phyloP scores from a whole-genome alignment of 1,140 invertebrate genomes.

The Macrobrachium rosenbergii region DNA sequence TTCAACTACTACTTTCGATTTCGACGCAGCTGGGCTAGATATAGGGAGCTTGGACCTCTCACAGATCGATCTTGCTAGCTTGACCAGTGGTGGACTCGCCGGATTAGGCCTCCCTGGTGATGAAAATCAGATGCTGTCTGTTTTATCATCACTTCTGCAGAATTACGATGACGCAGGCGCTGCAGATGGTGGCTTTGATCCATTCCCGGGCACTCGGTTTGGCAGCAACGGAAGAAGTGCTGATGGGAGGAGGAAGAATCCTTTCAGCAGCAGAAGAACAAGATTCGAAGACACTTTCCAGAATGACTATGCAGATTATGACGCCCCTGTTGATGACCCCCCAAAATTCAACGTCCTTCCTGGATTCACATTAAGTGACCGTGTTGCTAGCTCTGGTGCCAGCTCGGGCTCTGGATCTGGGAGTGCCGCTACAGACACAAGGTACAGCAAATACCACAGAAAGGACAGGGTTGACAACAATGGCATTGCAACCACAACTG shows the following conservation, averaged over 20 bases:
- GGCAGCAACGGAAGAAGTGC: slow-evolving; percentile 6
- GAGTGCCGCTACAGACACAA: slow-evolving; percentile 57
- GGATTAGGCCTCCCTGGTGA: slow-evolving; percentile 23
- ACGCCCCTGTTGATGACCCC: slow-evolving; percentile 54
- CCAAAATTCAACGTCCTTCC: slow-evolving; percentile 64
- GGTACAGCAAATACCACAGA: slow-evolving; percentile 63
- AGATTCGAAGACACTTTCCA: slow-evolving; percentile 31
- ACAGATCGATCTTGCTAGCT: slow-evolving; percentile 55
- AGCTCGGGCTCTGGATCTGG: slow-evolving; percentile 34
- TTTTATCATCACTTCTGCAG: slow-evolving; percentile 52
- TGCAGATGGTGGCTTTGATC: neutral
- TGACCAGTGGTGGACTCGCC: slow-evolving; percentile 2
- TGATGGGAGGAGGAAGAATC: slow-evolving; percentile 24
- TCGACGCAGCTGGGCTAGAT: slow-evolving; percentile 55
- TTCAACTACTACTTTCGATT: slow-evolving; percentile 50
- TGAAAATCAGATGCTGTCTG: slow-evolving; percentile 48
- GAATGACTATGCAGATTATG: slow-evolving; percentile 54
- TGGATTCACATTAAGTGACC: slow-evolving; percentile 63
- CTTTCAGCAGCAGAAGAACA: slow-evolving; percentile 11
- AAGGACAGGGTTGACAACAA: slow-evolving; percentile 60
- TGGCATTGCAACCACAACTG: slow-evolving; percentile 50
- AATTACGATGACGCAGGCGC: slow-evolving; percentile 44
- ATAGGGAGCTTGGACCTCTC: slow-evolving; percentile 56
- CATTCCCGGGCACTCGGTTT: neutral
- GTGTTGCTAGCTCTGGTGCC: slow-evolving; percentile 20